Conservation (phyloP, 2,888 invertebrate genomes). For the Dusona sp. region DNA sequence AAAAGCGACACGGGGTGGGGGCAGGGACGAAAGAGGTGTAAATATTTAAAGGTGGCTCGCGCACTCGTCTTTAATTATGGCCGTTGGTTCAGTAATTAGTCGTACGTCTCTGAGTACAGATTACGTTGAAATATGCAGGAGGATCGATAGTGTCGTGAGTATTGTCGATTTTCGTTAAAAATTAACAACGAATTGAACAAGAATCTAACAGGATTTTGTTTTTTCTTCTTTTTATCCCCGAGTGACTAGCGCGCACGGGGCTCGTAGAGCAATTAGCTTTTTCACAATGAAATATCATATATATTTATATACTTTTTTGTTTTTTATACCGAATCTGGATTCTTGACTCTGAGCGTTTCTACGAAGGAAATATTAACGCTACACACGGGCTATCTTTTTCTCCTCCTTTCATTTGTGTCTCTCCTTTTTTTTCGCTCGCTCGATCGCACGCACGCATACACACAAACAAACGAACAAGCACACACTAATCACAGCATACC, state of each 20-base stretch:
- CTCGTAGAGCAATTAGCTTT: conserved; percentile 8
- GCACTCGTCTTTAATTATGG: conserved; percentile 27
- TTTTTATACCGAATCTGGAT: conserved; percentile 5
- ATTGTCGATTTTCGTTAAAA: conserved; percentile 79
- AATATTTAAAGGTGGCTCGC: conserved; percentile 5
- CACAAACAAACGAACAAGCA: conserved; percentile 18
- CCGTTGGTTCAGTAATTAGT: conserved; percentile 29
- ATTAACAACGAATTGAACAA: conserved; percentile 63
- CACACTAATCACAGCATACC: conserved; percentile 21
- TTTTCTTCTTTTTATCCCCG: conserved; percentile 10
- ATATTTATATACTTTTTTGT: conserved; percentile 6
- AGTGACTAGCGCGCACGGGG: conserved; percentile 33
- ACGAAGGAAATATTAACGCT: conserved; percentile 26
- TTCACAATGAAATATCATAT: conserved; percentile 16
- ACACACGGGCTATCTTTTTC: neutral
- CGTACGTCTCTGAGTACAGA: conserved; percentile 4
- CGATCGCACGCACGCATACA: neutral
- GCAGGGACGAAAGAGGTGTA: conserved; percentile 25
- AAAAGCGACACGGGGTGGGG: conserved; percentile 38
- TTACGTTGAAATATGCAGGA: conserved; percentile 71
- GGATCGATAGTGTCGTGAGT: conserved; percentile 74
- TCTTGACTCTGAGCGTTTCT: conserved; percentile 51
- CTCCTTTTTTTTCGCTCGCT: neutral
- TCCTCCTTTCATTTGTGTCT: neutral
- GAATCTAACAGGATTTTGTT: conserved; percentile 17